phyloP scores from a whole-genome alignment of 2,113 vertebrate species.

The Percina caprodes region DNA sequence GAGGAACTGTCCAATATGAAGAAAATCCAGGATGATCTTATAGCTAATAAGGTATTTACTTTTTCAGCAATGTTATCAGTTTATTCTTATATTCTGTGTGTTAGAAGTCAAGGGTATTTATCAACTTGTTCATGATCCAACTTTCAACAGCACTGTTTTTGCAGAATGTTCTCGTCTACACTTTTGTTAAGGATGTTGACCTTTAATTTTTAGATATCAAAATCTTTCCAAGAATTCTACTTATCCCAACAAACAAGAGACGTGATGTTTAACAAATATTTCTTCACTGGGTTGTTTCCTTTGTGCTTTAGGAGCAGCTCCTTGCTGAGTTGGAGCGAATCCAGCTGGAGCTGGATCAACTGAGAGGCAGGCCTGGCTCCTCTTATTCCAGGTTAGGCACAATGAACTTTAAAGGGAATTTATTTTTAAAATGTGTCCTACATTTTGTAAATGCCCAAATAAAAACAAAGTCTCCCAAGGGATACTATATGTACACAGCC shows the following conservation, averaged over 20 bases:
- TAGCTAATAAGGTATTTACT: constrained; percentile 89
- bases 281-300: constrained; percentile 8
- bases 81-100: background rate
- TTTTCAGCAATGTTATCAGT: background rate
- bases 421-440: constrained; percentile 16
- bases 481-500: constrained; percentile 11
- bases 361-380: constrained; percentile 88
- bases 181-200: background rate
- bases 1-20: constrained; percentile 96
- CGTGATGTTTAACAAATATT: background rate
- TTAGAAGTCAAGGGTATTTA: background rate
- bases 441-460: constrained; percentile 20
- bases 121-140: background rate
- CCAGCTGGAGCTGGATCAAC: constrained; percentile 93
- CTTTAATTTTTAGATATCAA: background rate
- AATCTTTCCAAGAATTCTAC: background rate
- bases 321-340: constrained; percentile 91
- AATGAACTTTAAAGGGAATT: constrained; percentile 18
- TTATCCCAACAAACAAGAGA: background rate
- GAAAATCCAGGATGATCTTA: constrained; percentile 93
- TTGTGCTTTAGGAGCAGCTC: constrained; percentile 87
- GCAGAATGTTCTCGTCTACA: background rate
- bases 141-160: background rate
- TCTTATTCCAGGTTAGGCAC: constrained; percentile 89
- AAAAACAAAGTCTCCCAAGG: constrained; percentile 29